Base-by-base conservation (phyloP, 2,113 vertebrate species). In the Gallinago media region DNA sequence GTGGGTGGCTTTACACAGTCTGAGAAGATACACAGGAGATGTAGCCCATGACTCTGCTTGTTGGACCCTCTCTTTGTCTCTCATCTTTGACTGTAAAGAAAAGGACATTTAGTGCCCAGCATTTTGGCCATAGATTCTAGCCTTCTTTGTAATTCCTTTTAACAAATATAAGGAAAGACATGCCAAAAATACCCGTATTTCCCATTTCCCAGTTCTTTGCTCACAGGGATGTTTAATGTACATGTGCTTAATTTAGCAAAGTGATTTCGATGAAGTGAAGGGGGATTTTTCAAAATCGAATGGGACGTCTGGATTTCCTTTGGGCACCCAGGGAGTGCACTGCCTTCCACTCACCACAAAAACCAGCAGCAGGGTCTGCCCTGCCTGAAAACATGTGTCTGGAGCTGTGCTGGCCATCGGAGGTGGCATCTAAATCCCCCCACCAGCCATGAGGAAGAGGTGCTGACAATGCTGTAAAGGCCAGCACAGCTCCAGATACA, bases 391-490 rank as follows among this genome's bases (percentile, higher is more conserved):
- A 36, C 3, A 1, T 15, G 26, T 19, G 29, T 21, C 52, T 40
- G 15, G 61, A 58, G 36, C 46, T 5, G 19, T 11, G 31, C 25
- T 44, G 46, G 36, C 46, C 67, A 25, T 31, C 8, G 2, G 46
- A 34, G 34, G 52, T 38, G 42, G 15, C 34, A 47, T 29, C 14
- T 11, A 50, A 34, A 32, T 13, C 19, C 20, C 44, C 40, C 10
- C n/a, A 49, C 15, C 2, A 1, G 44, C 46, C 34, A 19, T 1
- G 27, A 49, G 46, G 42, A 65, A 81, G n/a, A 1, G 6, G 47
- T 26, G 27, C 20, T 68, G 65, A 12, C 27, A 38, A 8, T 32
- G 27, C n/a, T 26, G 12, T 26, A n/a, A n/a, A n/a, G n/a, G n/a
- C n/a, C n/a, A n/a, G n/a, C n/a, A n/a, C n/a, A n/a, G n/a, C n/a